phyloP scores from a whole-genome alignment of 2,888 invertebrate genomes.

The Chymomyza fuscimana region DNA sequence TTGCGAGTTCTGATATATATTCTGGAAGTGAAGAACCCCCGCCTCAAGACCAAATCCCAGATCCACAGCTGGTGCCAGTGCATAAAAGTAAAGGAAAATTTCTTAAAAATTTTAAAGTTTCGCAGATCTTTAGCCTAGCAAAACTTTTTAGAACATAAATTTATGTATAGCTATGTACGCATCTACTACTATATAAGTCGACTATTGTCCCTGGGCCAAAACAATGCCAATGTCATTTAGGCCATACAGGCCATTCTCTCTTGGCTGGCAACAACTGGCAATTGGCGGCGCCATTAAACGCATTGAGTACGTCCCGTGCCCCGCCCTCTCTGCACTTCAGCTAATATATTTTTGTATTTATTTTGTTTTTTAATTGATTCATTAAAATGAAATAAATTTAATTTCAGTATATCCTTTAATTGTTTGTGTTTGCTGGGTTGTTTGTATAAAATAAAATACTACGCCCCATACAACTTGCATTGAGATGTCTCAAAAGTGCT shows the following conservation, averaged over 20 bases:
- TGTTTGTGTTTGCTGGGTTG: not conserved
- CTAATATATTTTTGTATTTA: not conserved
- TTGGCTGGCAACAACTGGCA: not conserved
- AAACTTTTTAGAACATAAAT: no score
- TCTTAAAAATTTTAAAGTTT: no score
- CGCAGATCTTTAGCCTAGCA: no score
- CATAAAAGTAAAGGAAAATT: no score
- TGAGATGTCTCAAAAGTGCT: not conserved
- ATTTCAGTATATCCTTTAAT: not conserved
- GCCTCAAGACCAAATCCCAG: no score
- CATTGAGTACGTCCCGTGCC: not conserved
- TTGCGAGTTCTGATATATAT: no score
- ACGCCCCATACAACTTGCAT: not conserved
- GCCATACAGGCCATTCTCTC: not conserved
- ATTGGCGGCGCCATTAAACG: constrained; percentile 1
- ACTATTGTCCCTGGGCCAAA: not conserved
- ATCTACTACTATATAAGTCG: not conserved
- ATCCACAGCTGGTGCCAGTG: no score
- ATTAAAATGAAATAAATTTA: not conserved
- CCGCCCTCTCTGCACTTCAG: not conserved
- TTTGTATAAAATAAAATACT: not conserved
- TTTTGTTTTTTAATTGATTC: constrained; percentile 7
- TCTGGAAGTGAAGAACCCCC: no score
- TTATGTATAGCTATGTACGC: no score
- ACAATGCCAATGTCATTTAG: constrained; percentile 6